Percentiles rank a stretch among this genome's conserved stretches.
Conservation (phyloP, 2,113 vertebrate species). For the Alethe diademata region DNA sequence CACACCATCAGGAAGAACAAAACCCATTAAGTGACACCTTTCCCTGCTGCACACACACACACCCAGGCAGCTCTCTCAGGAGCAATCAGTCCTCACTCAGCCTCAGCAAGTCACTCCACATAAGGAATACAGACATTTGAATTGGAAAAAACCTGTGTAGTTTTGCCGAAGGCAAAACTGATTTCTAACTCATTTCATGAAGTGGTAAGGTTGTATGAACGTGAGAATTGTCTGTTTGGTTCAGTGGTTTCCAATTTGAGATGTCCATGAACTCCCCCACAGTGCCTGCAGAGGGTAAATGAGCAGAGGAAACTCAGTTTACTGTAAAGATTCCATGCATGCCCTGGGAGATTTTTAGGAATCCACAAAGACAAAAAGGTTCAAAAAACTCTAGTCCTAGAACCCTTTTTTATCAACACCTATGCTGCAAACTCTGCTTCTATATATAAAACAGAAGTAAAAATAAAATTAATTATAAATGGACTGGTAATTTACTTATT, state of each 20-base stretch:
- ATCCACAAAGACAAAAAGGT: neutral
- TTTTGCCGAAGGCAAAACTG: neutral
- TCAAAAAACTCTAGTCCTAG: neutral
- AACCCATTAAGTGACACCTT: neutral
- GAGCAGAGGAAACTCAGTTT: neutral
- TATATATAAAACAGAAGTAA: neutral
- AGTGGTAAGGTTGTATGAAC: neutral
- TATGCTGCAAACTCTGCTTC: neutral
- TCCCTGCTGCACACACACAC: neutral
- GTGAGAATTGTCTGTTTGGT: neutral
- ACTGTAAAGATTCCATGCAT: neutral
- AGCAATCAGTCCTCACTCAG: neutral
- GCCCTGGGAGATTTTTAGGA: neutral
- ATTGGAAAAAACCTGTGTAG: neutral
- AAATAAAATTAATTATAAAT: neutral
- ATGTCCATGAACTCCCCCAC: neutral
- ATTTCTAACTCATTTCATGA: neutral
- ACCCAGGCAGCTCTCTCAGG: neutral
- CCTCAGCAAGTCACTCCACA: neutral
- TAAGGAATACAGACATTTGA: neutral
- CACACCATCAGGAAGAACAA: neutral
- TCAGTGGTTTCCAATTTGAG: neutral
- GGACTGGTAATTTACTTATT: neutral
- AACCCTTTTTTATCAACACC: neutral
- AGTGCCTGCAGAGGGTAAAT: neutral